phyloP scores from a whole-genome alignment of 2,888 invertebrate genomes.

The Melanophora roralis region DNA sequence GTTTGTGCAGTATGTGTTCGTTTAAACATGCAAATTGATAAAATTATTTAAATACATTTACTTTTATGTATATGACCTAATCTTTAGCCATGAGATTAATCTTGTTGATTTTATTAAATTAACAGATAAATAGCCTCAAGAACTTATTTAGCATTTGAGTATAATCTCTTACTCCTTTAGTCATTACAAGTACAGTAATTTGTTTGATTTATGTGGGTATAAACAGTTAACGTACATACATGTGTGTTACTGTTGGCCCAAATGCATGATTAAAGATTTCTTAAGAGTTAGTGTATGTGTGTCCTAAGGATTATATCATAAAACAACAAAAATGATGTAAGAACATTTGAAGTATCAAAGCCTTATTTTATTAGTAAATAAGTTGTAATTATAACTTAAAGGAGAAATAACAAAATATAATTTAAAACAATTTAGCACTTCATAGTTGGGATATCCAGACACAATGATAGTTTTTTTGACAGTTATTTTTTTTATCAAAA shows the following conservation, averaged over 20 bases:
- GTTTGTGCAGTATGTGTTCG: not conserved
- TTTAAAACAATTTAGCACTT: not conserved
- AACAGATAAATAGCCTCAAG: slow-evolving; percentile 31
- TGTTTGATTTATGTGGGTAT: not conserved
- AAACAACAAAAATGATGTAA: slow-evolving; percentile 23
- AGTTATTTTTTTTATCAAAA: no score
- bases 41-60: slow-evolving; percentile 1
- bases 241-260: not conserved
- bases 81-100: slow-evolving; percentile 20
- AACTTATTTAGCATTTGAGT: not conserved
- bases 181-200: not conserved
- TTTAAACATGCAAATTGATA: slow-evolving; percentile 8
- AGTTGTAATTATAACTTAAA: slow-evolving; percentile 24
- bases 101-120: slow-evolving; percentile 31
- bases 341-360: not conserved
- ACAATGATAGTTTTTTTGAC: no score
- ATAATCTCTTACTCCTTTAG: no score
- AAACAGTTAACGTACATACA: not conserved
- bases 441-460: no score
- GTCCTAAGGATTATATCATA: slow-evolving; percentile 1
- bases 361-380: not conserved
- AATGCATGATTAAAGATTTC: no score
- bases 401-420: slow-evolving; percentile 3
- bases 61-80: slow-evolving; percentile 2
- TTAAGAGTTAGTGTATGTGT: not conserved